Base-by-base conservation (phyloP, 2,888 invertebrate genomes). In the Sminthurinus aureus region DNA sequence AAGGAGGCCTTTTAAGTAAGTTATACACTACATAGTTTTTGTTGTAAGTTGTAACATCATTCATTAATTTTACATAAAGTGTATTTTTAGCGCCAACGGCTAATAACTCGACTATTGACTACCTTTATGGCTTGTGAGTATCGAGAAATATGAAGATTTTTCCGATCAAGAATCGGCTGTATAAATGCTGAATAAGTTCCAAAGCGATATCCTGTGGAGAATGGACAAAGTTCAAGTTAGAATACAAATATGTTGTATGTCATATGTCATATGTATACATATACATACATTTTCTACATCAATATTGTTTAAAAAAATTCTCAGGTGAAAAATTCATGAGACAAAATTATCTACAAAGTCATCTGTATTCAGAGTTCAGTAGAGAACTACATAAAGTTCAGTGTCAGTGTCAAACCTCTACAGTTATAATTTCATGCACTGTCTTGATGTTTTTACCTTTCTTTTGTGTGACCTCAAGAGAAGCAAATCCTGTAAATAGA, bases 111-210 rank as follows among this genome's bases (percentile, higher is more conserved):
- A 69, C 12, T 8, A 12, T 69, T 22, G 18, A 9, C 12, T 69
- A 86, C 87, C 82, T 87, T 87, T 26, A 75, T 82, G 0, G 81
- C 88, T 4, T 84, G 84, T 0, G 88, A 87, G 69, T 86, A 88
- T 79, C 85, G 80, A 1, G 83, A 85, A 71, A 88, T 84, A 13
- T 79, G 82, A 18, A 88, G 82, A 83, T 87, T 88, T 50, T 76
- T 26, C 51, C 86, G 77, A 12, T 66, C 2, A 52, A 82, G 38
- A 80, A 87, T 83, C 18, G 85, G 79, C 79, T 86, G 85, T 20
- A 88, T 6, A 74, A 88, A 88, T 22, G 87, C 86, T 3, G 84
- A 6, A 77, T 79, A 87, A 8, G 88, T 87, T 20, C 85, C 86
- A 75, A 50, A 79, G 20, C 88, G 83, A 64, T 84, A 66, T 9